These are phyloP conservation scores for Pogona vitticeps DNA, from an alignment of 2,113 vertebrate genomes.

Conservation along the genomic window DNA sequence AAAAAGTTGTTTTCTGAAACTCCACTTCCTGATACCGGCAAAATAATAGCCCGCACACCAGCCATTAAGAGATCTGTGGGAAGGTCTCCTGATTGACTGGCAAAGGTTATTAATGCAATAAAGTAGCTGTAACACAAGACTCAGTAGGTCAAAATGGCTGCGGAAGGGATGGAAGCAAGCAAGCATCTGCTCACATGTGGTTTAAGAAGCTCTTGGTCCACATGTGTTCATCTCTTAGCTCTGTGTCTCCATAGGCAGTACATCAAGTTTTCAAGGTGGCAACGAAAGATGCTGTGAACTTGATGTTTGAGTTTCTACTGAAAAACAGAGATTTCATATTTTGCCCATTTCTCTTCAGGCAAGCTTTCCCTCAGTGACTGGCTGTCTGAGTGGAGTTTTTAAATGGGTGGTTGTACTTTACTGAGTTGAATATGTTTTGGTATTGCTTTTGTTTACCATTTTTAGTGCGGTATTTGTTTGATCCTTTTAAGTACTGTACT, in stretches of 20 bases:
- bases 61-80: rapidly evolving
- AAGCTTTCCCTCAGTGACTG: too few relatives aligned
- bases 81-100: neutral
- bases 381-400: too few relatives aligned
- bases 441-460: too few relatives aligned
- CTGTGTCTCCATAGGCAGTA: neutral
- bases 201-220: neutral
- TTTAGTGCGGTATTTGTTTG: too few relatives aligned
- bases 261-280: neutral
- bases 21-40: constrained; percentile 2
- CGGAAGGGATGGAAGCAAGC: neutral
- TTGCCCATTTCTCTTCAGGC: too few relatives aligned
- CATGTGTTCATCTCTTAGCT: neutral
- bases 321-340: neutral
- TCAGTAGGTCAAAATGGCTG: neutral
- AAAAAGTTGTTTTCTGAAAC: constrained; percentile 14
- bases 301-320: neutral
- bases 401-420: too few relatives aligned
- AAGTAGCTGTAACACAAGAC: neutral
- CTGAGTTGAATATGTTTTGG: too few relatives aligned
- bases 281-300: neutral
- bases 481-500: too few relatives aligned
- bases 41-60: neutral
- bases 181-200: neutral
- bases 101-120: neutral